Evolutionary conservation across 2,888 invertebrate genomes (phyloP).

Genomic region (Pasiphila rectangulata): DNA sequence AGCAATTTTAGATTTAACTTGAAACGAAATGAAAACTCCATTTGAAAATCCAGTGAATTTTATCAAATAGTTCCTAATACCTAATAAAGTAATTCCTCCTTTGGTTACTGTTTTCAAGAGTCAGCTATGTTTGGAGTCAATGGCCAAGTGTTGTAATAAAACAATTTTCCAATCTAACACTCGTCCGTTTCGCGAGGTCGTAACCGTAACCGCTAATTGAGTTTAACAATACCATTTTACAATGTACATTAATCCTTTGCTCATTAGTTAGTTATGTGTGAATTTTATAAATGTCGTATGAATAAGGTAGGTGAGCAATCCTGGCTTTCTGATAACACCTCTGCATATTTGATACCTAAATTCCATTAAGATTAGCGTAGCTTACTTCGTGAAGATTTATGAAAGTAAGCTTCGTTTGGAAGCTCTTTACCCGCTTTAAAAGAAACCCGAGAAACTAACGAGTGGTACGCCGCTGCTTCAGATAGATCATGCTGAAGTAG

Average conservation of each 20-base stretch:
- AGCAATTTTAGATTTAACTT: background rate
- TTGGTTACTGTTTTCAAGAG: too few relatives aligned
- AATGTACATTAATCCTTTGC: slow-evolving; percentile 34
- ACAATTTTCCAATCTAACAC: slow-evolving; percentile 50
- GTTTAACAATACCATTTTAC: slow-evolving; percentile 31
- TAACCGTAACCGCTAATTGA: slow-evolving; percentile 22
- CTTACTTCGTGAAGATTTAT: slow-evolving; percentile 13
- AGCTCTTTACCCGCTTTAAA: slow-evolving; percentile 42
- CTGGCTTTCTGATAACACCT: slow-evolving; percentile 42
- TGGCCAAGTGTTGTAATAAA: slow-evolving; percentile 43
- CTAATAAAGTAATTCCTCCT: too few relatives aligned
- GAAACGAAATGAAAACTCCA: slow-evolving; percentile 5
- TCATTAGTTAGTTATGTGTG: slow-evolving; percentile 33
- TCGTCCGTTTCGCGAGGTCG: slow-evolving; percentile 32
- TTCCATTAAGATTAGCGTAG: slow-evolving; percentile 36
- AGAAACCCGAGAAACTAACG: too few relatives aligned
- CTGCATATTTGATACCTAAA: slow-evolving; percentile 37
- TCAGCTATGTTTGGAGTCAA: slow-evolving; percentile 35
- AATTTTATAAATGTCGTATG: slow-evolving; percentile 38
- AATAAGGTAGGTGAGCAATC: slow-evolving; percentile 40
- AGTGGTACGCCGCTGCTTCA: too few relatives aligned
- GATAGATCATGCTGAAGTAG: background rate
- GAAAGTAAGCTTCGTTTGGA: slow-evolving; percentile 37
- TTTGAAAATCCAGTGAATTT: too few relatives aligned
- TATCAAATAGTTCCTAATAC: too few relatives aligned